Conservation (phyloP, 2,888 invertebrate genomes). For the Euclidia mi region DNA sequence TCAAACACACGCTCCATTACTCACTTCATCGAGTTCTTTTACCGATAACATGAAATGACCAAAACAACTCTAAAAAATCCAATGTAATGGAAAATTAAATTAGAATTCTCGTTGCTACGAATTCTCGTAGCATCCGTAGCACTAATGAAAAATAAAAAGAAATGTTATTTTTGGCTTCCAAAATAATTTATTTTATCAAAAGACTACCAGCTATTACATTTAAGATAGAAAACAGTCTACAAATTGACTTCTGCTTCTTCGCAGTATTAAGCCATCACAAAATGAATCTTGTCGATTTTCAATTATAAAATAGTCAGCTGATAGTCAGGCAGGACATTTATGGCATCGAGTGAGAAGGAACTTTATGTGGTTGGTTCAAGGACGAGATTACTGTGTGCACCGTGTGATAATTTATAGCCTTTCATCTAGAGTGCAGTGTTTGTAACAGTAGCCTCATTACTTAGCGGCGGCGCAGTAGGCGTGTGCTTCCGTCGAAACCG, state of each 20-base stretch:
- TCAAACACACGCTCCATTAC: slow-evolving; percentile 12
- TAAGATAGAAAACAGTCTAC: slow-evolving; percentile 1
- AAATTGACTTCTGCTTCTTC: slow-evolving; percentile 36
- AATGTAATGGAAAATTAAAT: slow-evolving; percentile 48
- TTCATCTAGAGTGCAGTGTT: slow-evolving; percentile 66
- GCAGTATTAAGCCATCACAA: slow-evolving; percentile 33
- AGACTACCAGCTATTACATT: too few species aligned
- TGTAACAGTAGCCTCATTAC: slow-evolving; percentile 87
- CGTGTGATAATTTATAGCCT: slow-evolving; percentile 61
- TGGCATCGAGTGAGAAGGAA: slow-evolving; percentile 18
- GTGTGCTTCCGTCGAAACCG: slow-evolving; percentile 85
- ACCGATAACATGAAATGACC: slow-evolving; percentile 23
- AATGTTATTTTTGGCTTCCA: neutral
- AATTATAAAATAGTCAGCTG: slow-evolving; percentile 51
- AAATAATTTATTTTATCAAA: neutral
- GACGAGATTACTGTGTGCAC: slow-evolving; percentile 53
- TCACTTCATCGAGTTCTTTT: slow-evolving; percentile 10
- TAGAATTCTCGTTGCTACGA: slow-evolving; percentile 34
- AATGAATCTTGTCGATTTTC: slow-evolving; percentile 53
- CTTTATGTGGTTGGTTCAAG: slow-evolving; percentile 46
- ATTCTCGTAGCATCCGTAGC: slow-evolving; percentile 28
- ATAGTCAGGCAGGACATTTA: slow-evolving; percentile 26
- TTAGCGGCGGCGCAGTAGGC: slow-evolving; percentile 81
- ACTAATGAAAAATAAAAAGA: slow-evolving; percentile 1
- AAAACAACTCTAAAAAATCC: slow-evolving; percentile 29